These are phyloP conservation scores for Haemorhous mexicanus DNA, from an alignment of 2,113 vertebrate genomes.

Conservation along the genomic window DNA sequence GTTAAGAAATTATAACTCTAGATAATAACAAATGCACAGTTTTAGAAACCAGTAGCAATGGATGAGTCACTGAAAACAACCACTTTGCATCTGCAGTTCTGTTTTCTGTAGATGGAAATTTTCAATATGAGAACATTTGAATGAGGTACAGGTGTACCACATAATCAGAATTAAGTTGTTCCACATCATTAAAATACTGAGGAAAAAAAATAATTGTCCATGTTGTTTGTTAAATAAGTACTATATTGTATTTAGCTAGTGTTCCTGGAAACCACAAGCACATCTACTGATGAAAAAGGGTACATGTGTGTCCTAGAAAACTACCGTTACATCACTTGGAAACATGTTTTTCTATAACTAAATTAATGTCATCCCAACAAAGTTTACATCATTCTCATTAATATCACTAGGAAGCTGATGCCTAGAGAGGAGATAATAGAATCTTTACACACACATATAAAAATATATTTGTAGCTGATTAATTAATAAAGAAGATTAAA, in stretches of 20 bases:
- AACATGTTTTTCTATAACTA: neutral
- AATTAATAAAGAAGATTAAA: constrained; percentile 2
- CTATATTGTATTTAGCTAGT: neutral
- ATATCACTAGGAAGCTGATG: neutral
- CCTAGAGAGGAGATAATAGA: neutral
- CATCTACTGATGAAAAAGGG: neutral
- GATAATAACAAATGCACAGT: neutral
- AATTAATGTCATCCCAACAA: neutral
- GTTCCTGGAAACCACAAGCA: neutral
- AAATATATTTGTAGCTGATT: neutral
- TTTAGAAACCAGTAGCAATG: neutral
- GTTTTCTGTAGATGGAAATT: neutral
- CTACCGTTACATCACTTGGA: neutral
- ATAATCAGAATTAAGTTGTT: neutral
- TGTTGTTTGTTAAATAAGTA: neutral
- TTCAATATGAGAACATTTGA: neutral
- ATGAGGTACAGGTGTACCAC: neutral
- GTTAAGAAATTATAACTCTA: neutral
- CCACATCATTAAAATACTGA: neutral
- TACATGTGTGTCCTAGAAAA: neutral
- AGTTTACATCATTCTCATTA: neutral
- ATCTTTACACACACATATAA: neutral
- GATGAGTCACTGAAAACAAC: neutral
- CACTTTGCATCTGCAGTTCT: neutral
- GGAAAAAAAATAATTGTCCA: neutral